Evolutionary conservation across 2,888 invertebrate species (phyloP), one percentile per base, ranked within the genome.

Genomic region (Drosophila merina): DNA sequence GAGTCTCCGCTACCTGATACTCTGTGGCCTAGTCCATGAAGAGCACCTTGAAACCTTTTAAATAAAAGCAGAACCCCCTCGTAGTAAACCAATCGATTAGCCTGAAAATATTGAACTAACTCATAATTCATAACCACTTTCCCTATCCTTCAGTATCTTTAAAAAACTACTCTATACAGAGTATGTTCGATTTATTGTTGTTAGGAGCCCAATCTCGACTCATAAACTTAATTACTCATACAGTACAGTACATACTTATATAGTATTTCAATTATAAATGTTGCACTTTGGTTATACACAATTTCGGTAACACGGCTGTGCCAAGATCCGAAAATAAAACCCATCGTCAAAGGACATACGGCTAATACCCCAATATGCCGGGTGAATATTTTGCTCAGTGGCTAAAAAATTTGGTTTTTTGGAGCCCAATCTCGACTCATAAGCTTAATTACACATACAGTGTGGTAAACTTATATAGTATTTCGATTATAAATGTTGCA

Each of bases 201-300:
- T 20, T 20, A 20, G 20, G 20, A 20, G 20, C 20, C 20, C 20
- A 20, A 20, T 20, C 20, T 20, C 20, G 1, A 20, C 20, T 20
- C 20, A 20, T 20, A 20, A 20, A 20, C 20, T 20, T 20, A 20
- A 20, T 20, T 20, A 20, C 20, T 2, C 20, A 20, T 20, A 20
- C 20, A 14, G 14, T 14, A 20, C 20, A 20, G 20, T 20, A 20
- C 2, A 20, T 2, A 20, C 20, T 20, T 20, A 20, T 20, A 20
- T 20, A 20, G 20, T 20, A 20, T 20, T 20, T 20, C 1, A 20
- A 20, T 20, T 20, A 20, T 20, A 20, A 20, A 20, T 20, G 28
- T 76, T 69, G 77, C 57, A 68, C 60, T 60, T 54, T 45, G 57
- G 59, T 55, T 77, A 76, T 79, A 67, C 72, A 79, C 59, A 79